A percentile compares a stretch with the other conserved stretches of the same genome.
Conservation (phyloP, 2,888 invertebrate species). For the Norana najaformis region DNA sequence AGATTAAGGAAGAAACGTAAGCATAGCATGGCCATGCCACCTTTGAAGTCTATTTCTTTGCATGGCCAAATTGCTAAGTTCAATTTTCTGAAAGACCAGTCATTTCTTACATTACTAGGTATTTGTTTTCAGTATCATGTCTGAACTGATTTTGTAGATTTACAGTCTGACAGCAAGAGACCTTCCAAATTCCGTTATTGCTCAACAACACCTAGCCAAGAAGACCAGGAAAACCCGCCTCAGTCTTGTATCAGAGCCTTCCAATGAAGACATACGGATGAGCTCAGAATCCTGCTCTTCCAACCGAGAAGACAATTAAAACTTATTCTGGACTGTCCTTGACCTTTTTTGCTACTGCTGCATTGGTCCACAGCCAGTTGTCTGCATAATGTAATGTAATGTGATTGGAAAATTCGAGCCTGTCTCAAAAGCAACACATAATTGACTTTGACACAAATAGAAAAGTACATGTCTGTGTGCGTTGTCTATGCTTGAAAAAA, state of each 20-base stretch:
- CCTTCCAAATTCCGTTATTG: constrained; percentile 14
- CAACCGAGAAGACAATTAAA: neutral
- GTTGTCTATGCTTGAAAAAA: neutral
- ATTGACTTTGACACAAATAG: neutral
- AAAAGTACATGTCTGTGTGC: neutral
- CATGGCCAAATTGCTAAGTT: no score
- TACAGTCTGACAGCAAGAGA: constrained; percentile 20
- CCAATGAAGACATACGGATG: neutral
- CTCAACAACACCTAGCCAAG: neutral
- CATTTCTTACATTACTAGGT: neutral
- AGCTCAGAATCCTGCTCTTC: neutral
- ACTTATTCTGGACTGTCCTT: neutral
- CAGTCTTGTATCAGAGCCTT: neutral
- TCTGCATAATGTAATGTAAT: neutral
- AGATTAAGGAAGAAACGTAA: neutral
- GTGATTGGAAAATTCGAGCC: neutral
- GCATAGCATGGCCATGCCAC: neutral
- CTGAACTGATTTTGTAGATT: neutral
- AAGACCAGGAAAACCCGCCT: neutral
- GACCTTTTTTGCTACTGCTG: neutral
- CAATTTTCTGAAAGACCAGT: no score
- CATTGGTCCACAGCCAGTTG: neutral
- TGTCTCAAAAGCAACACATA: neutral
- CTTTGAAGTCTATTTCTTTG: no score
- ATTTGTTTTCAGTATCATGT: neutral